Percentiles rank a stretch among this genome's conserved stretches.
phyloP scores from a whole-genome alignment of 2,888 invertebrate genomes.

The Microctonus aethiopoides region DNA sequence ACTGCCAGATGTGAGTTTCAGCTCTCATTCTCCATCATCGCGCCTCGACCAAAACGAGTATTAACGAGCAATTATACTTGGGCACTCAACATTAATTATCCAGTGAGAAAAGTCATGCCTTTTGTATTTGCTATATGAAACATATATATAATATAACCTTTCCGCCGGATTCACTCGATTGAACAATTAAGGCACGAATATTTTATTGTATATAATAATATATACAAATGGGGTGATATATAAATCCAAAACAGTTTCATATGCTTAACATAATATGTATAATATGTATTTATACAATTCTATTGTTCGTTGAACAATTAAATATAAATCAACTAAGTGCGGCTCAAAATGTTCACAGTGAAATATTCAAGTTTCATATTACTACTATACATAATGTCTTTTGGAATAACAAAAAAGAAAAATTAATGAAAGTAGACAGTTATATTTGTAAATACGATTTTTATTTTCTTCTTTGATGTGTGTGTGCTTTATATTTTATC shows the following conservation, averaged over 20 bases:
- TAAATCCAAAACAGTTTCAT: not conserved
- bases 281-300: conserved; percentile 8
- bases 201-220: not conserved
- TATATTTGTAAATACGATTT: no score
- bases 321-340: conserved; percentile 24
- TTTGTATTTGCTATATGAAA: conserved; percentile 40
- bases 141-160: conserved; percentile 44
- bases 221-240: conserved; percentile 5
- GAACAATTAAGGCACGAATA: conserved; percentile 45
- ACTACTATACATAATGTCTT: no score
- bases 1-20: conserved; percentile 29
- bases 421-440: no score
- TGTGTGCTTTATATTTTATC: conserved; percentile 36
- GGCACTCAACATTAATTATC: conserved; percentile 48
- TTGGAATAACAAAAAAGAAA: no score
- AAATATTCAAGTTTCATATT: no score
- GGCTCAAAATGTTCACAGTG: no score
- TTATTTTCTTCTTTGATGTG: conserved; percentile 1
- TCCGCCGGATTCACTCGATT: conserved; percentile 50
- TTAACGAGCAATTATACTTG: conserved; percentile 38
- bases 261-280: not conserved
- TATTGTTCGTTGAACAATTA: conserved; percentile 17
- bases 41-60: conserved; percentile 15
- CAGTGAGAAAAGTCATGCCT: conserved; percentile 34
- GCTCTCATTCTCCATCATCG: not conserved